Evolutionary conservation across 2,888 invertebrate genomes (phyloP), one percentile per base, ranked within the genome.

Genomic region (Blera fallax): DNA sequence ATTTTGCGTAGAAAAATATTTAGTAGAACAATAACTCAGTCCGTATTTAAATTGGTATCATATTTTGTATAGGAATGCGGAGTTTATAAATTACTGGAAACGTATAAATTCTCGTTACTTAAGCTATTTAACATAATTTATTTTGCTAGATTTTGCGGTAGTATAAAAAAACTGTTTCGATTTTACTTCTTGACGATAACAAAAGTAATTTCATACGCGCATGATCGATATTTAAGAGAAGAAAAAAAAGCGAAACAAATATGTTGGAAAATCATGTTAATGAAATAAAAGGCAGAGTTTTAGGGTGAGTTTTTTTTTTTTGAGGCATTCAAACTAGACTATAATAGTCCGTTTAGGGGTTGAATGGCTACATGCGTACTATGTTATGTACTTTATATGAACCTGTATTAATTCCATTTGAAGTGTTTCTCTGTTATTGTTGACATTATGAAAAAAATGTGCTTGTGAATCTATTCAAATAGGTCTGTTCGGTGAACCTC

Each of bases 121-220:
- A 6, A 56, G 6, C 52, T 74, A 50, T 80, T 72, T 56, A 18
- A 65, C n/a, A 67, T 40, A 29, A 48, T 34, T 52, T 52, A 6
- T 18, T 60, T 67, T 0, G 6, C 45, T 32, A 48, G n/a, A 69
- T 67, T 64, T 32, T 69, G 18, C 32, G 8, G 32, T 58, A 50
- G 70, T 76, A 76, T 81, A 82, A 74, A 82, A 72, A 69, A 56
- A 69, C 16, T 54, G 16, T 45, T 70, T 74, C 69, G 43, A 74
- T 50, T 69, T 74, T 56, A 70, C 65, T 60, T 83, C 48, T 32
- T n/a, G 54, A 74, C 67, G 80, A 80, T 64, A 84, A 84, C 79
- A 79, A 79, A 79, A 69, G 69, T 73, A 50, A 69, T 74, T 67
- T 8, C n/a, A 60, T 40, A 45, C 52, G 69, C 84, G 84, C 84